Conservation (phyloP, 92 coral and sea anemone genomes). For the Umimayanthus kanabou region DNA sequence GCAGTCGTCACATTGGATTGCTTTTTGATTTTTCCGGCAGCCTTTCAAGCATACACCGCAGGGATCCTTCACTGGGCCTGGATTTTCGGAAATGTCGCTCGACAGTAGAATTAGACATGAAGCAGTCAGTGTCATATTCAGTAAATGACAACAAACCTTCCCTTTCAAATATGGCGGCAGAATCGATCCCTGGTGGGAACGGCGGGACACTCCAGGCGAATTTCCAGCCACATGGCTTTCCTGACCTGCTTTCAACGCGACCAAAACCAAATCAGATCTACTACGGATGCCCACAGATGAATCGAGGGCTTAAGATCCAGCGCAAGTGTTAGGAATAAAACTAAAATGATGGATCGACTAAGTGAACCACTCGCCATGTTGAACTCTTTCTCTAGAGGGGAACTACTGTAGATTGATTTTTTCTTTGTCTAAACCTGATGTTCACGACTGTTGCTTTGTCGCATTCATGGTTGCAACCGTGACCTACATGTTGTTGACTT, state of each 20-base stretch:
- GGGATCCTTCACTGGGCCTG: conserved; percentile 9
- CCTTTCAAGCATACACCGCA: too few species aligned
- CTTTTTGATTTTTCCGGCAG: conserved; percentile 6
- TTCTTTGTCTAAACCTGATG: conserved; percentile 50
- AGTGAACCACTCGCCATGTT: conserved; percentile 18
- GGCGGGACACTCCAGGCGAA: conserved; percentile 8
- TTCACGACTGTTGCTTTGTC: conserved; percentile 83
- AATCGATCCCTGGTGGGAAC: conserved; percentile 25
- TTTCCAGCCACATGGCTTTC: conserved; percentile 21
- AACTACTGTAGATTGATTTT: background rate
- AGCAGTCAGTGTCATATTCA: conserved; percentile 26
- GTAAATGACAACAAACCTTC: conserved; percentile 13
- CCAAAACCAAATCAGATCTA: background rate
- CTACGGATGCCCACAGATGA: background rate
- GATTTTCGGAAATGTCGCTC: conserved; percentile 36
- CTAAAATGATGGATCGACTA: conserved; percentile 19
- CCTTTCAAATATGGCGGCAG: conserved; percentile 35
- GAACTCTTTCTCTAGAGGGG: too few species aligned
- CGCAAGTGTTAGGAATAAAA: background rate
- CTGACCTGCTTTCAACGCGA: conserved; percentile 21
- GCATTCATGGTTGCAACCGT: conserved; percentile 75
- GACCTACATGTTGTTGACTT: conserved; percentile 73
- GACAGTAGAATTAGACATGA: conserved; percentile 30
- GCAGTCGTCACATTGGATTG: conserved; percentile 53
- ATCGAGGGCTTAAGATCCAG: background rate